Evolutionary conservation across 2,797 vertebrate species (phyloP).

Genomic region (Pseudochirops corinnae): DNA sequence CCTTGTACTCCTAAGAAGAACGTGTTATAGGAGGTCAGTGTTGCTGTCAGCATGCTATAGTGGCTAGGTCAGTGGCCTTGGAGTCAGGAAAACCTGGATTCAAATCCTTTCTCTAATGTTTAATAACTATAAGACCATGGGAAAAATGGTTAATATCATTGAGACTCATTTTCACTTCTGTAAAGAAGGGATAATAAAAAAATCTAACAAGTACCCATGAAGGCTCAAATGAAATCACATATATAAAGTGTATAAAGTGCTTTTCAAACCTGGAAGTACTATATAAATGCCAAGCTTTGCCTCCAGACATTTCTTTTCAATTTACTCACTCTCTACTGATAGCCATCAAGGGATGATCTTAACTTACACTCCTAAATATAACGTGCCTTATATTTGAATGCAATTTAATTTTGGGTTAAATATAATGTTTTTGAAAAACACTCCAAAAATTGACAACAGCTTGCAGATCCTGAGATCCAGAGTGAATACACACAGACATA

Average conservation of each 20-base stretch:
- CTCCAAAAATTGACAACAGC: background rate
- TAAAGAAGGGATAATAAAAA: background rate
- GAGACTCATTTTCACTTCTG: background rate
- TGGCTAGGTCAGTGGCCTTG: background rate
- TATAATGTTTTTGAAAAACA: background rate
- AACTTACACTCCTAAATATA: background rate
- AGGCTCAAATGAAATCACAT: background rate
- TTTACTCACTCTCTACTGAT: background rate
- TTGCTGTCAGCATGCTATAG: background rate
- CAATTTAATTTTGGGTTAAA: background rate
- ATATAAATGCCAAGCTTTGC: background rate
- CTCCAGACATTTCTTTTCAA: background rate
- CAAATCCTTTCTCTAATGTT: background rate
- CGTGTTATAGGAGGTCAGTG: background rate
- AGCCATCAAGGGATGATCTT: background rate
- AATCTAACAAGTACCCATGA: background rate
- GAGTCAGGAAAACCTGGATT: background rate
- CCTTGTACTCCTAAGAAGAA: background rate
- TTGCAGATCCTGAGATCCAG: background rate
- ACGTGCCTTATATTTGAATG: background rate
- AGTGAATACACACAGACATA: background rate
- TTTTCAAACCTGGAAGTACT: background rate
- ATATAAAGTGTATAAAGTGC: background rate
- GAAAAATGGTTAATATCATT: background rate
- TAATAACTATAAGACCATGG: background rate